Percentiles rank a stretch among this genome's conserved stretches.
These are phyloP conservation scores for Herpetotheres cachinnans DNA, from an alignment of 2,113 vertebrate species.

Conservation along the genomic window DNA sequence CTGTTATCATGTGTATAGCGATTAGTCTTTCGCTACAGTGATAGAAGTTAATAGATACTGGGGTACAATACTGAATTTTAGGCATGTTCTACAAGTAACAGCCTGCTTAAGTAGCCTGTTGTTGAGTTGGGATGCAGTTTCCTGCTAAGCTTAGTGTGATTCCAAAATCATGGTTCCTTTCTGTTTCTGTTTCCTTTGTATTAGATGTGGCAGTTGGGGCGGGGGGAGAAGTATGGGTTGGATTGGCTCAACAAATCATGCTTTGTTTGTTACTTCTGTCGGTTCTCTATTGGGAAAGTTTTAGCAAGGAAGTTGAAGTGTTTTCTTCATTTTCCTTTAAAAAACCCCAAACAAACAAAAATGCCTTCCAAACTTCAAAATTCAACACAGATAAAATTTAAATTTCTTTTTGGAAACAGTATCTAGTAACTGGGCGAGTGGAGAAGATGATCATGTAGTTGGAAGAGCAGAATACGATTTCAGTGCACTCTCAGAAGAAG, in stretches of 20 bases:
- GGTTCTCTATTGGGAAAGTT: not conserved
- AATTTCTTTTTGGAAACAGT: conserved; percentile 36
- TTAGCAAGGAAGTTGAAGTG: not conserved
- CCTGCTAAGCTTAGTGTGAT: not conserved
- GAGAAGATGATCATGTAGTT: conserved; percentile 94
- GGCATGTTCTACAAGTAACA: not conserved
- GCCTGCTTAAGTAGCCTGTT: not conserved
- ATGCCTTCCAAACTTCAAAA: not conserved
- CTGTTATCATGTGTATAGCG: not conserved
- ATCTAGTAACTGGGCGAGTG: conserved; percentile 85
- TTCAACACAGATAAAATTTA: not conserved
- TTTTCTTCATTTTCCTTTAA: not conserved
- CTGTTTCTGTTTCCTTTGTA: not conserved
- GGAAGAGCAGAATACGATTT: conserved; percentile 96
- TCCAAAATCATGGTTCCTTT: not conserved
- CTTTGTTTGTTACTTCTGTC: not conserved
- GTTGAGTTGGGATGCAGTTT: not conserved
- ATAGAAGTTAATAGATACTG: not conserved
- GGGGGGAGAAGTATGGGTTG: not conserved
- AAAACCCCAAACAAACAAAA: not conserved
- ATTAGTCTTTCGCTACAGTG: not conserved
- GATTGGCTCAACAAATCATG: not conserved
- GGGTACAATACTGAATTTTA: not conserved
- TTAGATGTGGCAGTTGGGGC: not conserved
- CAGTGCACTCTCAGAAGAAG: conserved; percentile 87